Evolutionary conservation across 2,888 invertebrate genomes (phyloP), one percentile per base, ranked within the genome.

Genomic region (Drepana falcataria): DNA sequence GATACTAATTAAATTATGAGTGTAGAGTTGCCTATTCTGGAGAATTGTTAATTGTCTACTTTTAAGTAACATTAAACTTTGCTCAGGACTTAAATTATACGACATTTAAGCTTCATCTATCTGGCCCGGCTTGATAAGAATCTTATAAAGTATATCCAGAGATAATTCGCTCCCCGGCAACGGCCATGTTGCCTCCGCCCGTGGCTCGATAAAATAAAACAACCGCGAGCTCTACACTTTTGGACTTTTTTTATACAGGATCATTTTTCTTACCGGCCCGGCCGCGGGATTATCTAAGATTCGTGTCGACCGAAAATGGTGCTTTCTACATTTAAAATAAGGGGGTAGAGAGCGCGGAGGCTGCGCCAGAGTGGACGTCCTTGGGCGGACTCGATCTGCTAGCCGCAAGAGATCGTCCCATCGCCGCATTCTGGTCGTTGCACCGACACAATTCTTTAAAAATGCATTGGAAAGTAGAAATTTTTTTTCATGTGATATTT

Each of bases 341-440:
- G 75, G 83, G 81, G 61, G 68, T 59, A 57, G 64, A 58, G 58
- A 57, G 57, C 59, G 57, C 55, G 68, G 75, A 77, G 78, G 83
- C 80, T 81, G 77, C 66, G 64, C 54, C 55, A 70, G 77, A 90
- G 84, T 88, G 88, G 90, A 88, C 87, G 91, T 90, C 91, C 91
- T 91, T 91, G 90, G 83, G 87, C 86, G 90, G 90, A 91, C 90
- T 85, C 87, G 91, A 91, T 90, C 90, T 87, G 91, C 91, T 88
- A 87, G 86, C 76, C 79, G 75, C 85, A 83, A 85, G 88, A 88
- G 87, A 88, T 83, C 85, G 89, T 84, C 86, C 85, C 87, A 83
- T 79, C 82, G 74, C 73, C 65, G 82, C 81, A 77, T 72, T 77
- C 79, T 90, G 90, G 90, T 90, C 90, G 90, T 90, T 91, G 90